Evolutionary conservation across 2,113 vertebrate species (phyloP).

Genomic region (Hydrochoerus hydrochaeris): DNA sequence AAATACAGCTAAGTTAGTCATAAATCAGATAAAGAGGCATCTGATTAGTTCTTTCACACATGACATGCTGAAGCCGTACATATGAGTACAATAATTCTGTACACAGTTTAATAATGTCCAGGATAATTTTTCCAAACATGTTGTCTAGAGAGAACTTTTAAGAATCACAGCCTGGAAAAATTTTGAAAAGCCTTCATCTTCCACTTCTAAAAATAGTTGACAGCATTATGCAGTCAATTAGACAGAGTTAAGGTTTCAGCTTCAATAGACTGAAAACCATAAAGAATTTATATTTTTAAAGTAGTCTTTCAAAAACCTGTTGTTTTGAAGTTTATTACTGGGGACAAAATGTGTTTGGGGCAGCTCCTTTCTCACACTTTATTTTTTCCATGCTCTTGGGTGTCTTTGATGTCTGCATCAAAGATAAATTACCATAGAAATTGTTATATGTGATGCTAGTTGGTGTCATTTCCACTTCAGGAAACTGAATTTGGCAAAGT

Average conservation of each 20-base stretch:
- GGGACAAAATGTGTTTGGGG: conserved; percentile 9
- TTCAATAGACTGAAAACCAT: background rate
- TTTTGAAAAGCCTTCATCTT: conserved; percentile 21
- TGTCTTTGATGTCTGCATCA: background rate
- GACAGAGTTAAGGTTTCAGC: background rate
- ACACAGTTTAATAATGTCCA: background rate
- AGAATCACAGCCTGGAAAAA: background rate
- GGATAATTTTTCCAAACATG: background rate
- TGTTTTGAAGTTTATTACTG: conserved; percentile 46
- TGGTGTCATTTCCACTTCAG: background rate
- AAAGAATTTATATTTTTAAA: conserved; percentile 6
- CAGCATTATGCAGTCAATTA: background rate
- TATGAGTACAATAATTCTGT: background rate
- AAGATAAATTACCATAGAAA: background rate
- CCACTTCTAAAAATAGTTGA: conserved; percentile 9
- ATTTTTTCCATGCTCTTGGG: background rate
- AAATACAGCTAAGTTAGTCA: background rate
- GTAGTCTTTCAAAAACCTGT: conserved; percentile 20
- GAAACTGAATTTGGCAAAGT: conserved; percentile 31
- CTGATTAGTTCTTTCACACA: background rate
- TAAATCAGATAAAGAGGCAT: background rate
- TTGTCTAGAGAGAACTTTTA: conserved; percentile 29
- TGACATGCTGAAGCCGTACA: background rate
- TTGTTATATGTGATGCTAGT: background rate
- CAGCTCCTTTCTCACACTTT: background rate